These are phyloP conservation scores for Scatophagus argus DNA, from an alignment of 2,113 vertebrate genomes.

Conservation along the genomic window DNA sequence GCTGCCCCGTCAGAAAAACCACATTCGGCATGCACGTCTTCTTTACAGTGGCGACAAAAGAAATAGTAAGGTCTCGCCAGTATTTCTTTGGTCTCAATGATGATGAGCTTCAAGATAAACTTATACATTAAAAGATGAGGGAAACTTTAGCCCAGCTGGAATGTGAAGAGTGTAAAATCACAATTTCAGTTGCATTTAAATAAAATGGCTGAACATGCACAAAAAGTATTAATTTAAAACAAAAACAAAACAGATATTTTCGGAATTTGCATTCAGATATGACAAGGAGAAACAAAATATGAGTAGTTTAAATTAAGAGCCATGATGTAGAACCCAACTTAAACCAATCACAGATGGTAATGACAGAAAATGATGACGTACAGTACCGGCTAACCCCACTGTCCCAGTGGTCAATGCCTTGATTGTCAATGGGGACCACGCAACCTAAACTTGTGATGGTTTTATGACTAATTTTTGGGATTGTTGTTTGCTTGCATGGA, in stretches of 20 bases:
- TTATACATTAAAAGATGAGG: background rate
- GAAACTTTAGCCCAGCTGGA: slow-evolving; percentile 3
- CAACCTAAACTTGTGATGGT: slow-evolving; percentile 25
- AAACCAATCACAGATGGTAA: background rate
- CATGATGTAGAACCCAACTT: slow-evolving; percentile 16
- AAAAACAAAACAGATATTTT: background rate
- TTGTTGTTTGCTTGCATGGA: background rate
- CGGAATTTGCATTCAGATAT: slow-evolving; percentile 25
- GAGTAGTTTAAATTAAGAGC: background rate
- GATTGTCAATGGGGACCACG: slow-evolving; percentile 75
- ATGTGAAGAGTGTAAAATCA: background rate
- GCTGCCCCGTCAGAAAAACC: background rate
- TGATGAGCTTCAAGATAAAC: slow-evolving; percentile 25
- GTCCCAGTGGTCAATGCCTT: slow-evolving; percentile 42
- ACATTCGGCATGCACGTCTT: background rate
- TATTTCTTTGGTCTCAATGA: slow-evolving; percentile 82
- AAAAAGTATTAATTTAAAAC: background rate
- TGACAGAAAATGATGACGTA: slow-evolving; percentile 45
- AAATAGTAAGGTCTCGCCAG: slow-evolving; percentile 52
- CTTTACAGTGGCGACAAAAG: slow-evolving; percentile 15
- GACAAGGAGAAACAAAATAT: background rate
- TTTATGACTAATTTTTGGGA: background rate
- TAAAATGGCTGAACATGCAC: slow-evolving; percentile 20
- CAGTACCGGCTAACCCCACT: slow-evolving; percentile 19
- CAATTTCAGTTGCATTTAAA: slow-evolving; percentile 1